Evolutionary conservation across 2,797 vertebrate genomes (phyloP), one percentile per base, ranked within the genome.

Genomic region (Lutjanus campechanus): DNA sequence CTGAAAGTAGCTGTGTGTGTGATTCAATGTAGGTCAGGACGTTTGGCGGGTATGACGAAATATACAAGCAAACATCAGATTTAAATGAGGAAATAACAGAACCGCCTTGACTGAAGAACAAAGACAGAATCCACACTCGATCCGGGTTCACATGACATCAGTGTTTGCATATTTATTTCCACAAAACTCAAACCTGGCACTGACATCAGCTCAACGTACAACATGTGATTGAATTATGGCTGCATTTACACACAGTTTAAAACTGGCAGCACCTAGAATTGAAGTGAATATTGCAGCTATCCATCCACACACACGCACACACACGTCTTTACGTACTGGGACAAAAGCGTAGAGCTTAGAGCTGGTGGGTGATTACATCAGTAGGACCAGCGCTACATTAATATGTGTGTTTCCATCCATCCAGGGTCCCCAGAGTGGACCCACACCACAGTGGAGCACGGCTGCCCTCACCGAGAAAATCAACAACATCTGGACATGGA

Each of bases 401-500:
- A 72, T 40, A 10, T 71, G 56, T 40, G 53, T 77, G 79, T 89
- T 92, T 88, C 88, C 85, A 81, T 69, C 41, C 22, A 71, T 69
- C 41, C 22, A 71, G 79, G 62, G 64, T 82, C 89, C 77, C 81
- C 66, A 59, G 65, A 79, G 73, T 73, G 47, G 71, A 74, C 81
- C 70, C 61, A 85, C 76, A 17, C 58, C 17, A 76, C 70, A 69
- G 64, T 4, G 10, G 17, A 62, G 67, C 77, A 55, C 50, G 29
- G 54, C 73, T 76, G 68, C 73, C 79, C 81, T 74, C 59, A 44
- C 17, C 4, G 54, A 68, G 84, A 88, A 89, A 89, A 90, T 86
- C 1, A 92, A 83, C 79, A 92, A 90, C 92, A 90, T 90, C 79
- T 94, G 89, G 76, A 84, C 3, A 41, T 77, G 87, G 90, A 93